A percentile compares a stretch with the other conserved stretches of the same genome.
These are phyloP conservation scores for Macroglossus sobrinus DNA, from an alignment of 2,113 vertebrate genomes.

Conservation along the genomic window DNA sequence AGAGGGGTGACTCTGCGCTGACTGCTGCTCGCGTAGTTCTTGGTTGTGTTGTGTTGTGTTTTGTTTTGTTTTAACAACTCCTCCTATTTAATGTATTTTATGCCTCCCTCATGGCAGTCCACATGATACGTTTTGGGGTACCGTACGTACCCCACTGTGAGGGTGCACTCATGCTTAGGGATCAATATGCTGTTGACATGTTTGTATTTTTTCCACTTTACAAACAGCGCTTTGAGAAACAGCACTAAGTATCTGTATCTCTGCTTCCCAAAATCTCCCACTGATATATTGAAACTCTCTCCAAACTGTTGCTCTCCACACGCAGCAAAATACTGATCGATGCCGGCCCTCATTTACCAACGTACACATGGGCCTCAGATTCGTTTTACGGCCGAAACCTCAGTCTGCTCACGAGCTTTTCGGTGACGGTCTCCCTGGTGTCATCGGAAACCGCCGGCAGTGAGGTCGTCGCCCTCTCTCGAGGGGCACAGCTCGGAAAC, in stretches of 20 bases:
- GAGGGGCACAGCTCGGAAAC: not conserved
- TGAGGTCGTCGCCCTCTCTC: not conserved
- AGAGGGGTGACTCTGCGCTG: not conserved
- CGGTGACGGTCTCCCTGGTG: not conserved
- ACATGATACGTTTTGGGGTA: not conserved
- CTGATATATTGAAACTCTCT: not conserved
- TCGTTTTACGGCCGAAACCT: not conserved
- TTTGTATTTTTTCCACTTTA: not conserved
- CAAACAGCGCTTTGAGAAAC: not conserved
- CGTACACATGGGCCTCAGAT: not conserved
- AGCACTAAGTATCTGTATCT: not conserved
- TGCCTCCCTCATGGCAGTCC: not conserved
- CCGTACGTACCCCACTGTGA: not conserved
- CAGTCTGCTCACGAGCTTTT: not conserved
- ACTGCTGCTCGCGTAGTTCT: not conserved
- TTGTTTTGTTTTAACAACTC: not conserved
- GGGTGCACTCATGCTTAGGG: not conserved
- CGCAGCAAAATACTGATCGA: not conserved
- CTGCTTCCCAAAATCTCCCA: not conserved
- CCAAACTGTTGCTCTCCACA: not conserved
- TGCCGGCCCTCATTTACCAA: not conserved
- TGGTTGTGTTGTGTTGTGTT: not conserved
- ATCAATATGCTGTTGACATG: not conserved
- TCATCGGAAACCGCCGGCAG: not conserved
- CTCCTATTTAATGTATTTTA: not conserved